Conservation (phyloP, 2,113 vertebrate species). For the Indicator maculatus region DNA sequence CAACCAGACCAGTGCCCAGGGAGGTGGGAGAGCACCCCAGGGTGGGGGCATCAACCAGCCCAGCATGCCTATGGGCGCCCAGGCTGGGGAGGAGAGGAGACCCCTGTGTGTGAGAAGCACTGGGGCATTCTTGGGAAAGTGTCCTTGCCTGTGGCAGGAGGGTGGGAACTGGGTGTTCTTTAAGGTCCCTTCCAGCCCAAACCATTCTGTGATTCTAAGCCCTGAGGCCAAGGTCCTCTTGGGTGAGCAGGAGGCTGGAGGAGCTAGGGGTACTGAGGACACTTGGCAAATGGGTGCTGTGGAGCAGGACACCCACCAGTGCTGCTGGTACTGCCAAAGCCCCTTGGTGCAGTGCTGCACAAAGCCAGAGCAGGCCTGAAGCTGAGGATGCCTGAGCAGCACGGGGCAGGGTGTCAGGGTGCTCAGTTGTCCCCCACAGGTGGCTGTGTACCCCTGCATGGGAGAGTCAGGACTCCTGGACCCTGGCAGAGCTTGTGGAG, state of each 20-base stretch:
- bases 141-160: too few relatives aligned
- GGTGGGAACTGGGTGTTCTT: too few relatives aligned
- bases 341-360: accelerated
- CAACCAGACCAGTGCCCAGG: background rate
- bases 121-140: background rate
- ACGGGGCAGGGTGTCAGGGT: background rate
- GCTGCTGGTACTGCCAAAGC: background rate
- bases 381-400: background rate
- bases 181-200: too few relatives aligned
- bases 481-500: background rate
- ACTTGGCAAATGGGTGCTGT: background rate
- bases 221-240: background rate
- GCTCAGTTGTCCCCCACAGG: background rate
- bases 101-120: accelerated
- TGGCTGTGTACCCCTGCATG: background rate
- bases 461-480: background rate
- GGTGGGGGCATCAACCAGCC: background rate
- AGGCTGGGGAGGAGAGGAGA: background rate
- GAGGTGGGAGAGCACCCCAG: background rate
- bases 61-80: background rate
- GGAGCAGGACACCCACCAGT: background rate
- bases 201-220: background rate
- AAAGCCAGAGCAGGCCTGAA: background rate
- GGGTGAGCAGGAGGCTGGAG: background rate
- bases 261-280: background rate